Conservation (phyloP, 2,113 vertebrate species). For the Cryptomyrus ogoouensis region DNA sequence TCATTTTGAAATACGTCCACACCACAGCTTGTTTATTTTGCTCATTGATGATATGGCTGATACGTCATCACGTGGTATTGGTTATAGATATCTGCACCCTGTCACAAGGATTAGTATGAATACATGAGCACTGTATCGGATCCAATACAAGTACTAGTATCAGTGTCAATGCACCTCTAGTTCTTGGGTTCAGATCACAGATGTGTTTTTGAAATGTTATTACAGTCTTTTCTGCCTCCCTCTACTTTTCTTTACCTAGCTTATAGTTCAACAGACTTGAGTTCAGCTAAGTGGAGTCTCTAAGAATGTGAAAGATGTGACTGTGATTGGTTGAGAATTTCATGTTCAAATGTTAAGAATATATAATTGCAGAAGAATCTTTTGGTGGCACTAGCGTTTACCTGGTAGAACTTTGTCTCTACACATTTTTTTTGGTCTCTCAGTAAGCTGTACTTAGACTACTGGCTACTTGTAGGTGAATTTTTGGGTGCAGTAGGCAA, state of each 20-base stretch:
- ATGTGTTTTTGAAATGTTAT: neutral
- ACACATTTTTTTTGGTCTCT: neutral
- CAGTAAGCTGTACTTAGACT: neutral
- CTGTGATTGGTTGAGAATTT: neutral
- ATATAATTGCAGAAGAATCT: neutral
- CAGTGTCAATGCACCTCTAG: neutral
- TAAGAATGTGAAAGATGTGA: neutral
- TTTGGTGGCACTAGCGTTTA: neutral
- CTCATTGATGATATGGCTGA: neutral
- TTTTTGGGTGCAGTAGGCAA: neutral
- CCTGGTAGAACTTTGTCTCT: neutral
- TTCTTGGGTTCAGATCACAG: neutral
- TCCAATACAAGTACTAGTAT: neutral
- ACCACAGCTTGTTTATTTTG: neutral
- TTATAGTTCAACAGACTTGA: neutral
- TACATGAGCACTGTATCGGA: neutral
- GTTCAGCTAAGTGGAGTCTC: neutral
- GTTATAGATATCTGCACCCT: neutral
- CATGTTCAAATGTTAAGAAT: neutral
- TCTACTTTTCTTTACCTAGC: neutral
- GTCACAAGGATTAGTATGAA: neutral
- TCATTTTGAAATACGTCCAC: neutral
- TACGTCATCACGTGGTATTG: neutral
- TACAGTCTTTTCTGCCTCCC: neutral
- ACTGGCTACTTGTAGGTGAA: neutral